Evolutionary conservation across 2,113 vertebrate species (phyloP).

Genomic region (Lanius collurio): DNA sequence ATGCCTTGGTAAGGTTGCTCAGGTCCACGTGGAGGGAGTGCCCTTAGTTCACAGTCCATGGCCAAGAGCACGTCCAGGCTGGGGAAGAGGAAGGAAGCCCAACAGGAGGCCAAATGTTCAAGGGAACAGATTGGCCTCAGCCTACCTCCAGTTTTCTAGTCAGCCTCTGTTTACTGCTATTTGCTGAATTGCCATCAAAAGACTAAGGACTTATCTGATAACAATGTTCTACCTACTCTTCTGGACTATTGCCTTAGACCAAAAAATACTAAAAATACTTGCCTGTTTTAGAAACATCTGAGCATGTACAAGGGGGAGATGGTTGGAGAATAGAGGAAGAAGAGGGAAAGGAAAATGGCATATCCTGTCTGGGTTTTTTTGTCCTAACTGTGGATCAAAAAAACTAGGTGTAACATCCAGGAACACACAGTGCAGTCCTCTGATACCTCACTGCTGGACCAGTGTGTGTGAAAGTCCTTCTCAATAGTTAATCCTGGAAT

Average conservation of each 20-base stretch:
- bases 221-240: not conserved
- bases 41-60: not conserved
- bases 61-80: not conserved
- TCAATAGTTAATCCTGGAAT: not conserved
- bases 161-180: not conserved
- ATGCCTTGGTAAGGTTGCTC: rapidly evolving
- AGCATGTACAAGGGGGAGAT: not conserved
- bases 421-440: not conserved
- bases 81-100: not conserved
- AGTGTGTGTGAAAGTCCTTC: not conserved
- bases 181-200: not conserved
- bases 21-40: rapidly evolving
- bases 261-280: not conserved
- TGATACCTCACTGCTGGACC: not conserved
- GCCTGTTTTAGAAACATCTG: not conserved
- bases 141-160: not conserved
- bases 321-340: not conserved
- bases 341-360: not conserved
- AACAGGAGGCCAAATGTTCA: not conserved
- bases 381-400: not conserved
- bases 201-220: not conserved
- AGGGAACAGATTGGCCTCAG: not conserved
- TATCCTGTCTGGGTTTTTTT: not conserved
- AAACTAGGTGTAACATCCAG: not conserved
- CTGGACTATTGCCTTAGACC: not conserved